These are phyloP conservation scores for Periphyllus acericola DNA, from an alignment of 2,888 invertebrate species.

Conservation along the genomic window DNA sequence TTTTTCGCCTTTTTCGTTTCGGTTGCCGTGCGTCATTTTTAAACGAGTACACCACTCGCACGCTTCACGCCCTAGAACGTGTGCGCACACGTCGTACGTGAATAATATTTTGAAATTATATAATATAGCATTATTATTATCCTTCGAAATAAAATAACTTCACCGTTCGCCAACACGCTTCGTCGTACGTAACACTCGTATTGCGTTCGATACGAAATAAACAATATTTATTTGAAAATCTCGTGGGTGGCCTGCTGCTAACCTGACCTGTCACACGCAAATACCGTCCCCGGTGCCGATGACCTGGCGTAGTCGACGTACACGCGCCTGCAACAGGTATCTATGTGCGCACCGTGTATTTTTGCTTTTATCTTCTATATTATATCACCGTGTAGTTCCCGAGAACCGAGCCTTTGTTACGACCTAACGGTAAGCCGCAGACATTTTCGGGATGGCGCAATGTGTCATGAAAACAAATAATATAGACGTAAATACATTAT, in stretches of 20 bases:
- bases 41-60: too few relatives aligned
- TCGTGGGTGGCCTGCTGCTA: not conserved
- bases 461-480: not conserved
- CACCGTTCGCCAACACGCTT: too few relatives aligned
- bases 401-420: not conserved
- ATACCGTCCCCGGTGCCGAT: not conserved
- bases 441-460: not conserved
- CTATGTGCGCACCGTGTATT: not conserved
- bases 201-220: not conserved
- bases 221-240: not conserved
- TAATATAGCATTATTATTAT: too few relatives aligned
- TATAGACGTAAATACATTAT: too few relatives aligned
- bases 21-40: not conserved
- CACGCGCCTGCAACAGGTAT: not conserved
- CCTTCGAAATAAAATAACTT: not conserved
- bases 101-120: too few relatives aligned
- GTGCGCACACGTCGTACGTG: too few relatives aligned
- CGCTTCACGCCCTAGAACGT: too few relatives aligned
- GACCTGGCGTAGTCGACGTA: not conserved
- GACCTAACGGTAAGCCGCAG: not conserved
- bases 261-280: slow-evolving; percentile 1
- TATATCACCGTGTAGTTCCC: not conserved
- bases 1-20: not conserved
- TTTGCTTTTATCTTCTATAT: not conserved
- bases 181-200: not conserved